These are phyloP conservation scores for Eulemur rubriventer DNA, from an alignment of 2,797 vertebrate species.

Conservation along the genomic window DNA sequence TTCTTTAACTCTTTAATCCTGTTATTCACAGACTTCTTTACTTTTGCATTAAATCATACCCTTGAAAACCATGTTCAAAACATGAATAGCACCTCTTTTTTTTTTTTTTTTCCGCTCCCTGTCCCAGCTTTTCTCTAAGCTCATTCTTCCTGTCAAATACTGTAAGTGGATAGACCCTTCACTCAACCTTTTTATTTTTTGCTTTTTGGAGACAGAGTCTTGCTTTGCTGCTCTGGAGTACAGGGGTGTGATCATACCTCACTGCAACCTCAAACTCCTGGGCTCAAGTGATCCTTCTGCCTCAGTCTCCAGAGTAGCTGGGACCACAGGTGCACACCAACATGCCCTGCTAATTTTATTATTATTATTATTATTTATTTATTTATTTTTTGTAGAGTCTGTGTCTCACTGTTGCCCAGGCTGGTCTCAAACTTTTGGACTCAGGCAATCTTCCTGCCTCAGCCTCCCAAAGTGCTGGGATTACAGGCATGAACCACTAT, in stretches of 20 bases:
- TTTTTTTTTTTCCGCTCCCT: neutral
- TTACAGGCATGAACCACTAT: neutral
- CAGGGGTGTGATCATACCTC: neutral
- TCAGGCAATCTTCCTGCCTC: neutral
- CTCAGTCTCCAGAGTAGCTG: neutral
- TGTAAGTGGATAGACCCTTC: neutral
- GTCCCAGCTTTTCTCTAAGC: neutral
- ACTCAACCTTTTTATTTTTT: neutral
- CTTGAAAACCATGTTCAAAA: neutral
- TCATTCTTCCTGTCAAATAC: neutral
- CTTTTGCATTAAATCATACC: neutral
- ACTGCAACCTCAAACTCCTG: neutral
- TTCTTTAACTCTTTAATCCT: neutral
- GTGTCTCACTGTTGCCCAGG: neutral
- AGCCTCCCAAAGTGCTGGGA: neutral
- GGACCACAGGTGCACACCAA: neutral
- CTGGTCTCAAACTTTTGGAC: neutral
- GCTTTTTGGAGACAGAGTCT: neutral
- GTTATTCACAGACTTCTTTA: neutral
- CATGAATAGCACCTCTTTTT: neutral
- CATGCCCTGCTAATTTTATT: neutral
- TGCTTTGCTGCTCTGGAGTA: neutral
- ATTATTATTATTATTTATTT: too few relatives aligned
- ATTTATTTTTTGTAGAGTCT: neutral
- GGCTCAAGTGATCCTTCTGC: neutral